Percentiles rank a stretch among this genome's conserved stretches.
phyloP scores from a whole-genome alignment of 2,113 vertebrate species.

The Lagopus muta region DNA sequence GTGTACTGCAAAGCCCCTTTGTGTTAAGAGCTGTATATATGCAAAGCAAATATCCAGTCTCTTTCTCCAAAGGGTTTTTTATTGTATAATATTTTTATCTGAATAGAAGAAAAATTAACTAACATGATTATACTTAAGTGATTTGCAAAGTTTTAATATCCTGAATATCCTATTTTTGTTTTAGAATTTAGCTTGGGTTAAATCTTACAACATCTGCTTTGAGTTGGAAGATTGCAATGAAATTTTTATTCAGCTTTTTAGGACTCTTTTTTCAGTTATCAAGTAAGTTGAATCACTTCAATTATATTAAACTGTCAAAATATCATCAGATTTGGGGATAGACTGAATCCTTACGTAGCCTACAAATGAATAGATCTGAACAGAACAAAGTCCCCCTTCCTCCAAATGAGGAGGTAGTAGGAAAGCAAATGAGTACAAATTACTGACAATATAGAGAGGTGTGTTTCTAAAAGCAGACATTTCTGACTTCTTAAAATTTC shows the following conservation, averaged over 20 bases:
- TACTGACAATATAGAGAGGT: background rate
- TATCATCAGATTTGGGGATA: background rate
- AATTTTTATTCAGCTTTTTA: conserved; percentile 99
- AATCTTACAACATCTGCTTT: conserved; percentile 99
- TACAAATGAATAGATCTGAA: background rate
- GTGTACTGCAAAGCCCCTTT: background rate
- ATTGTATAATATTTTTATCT: background rate
- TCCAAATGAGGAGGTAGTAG: fast-evolving
- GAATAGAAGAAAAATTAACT: background rate
- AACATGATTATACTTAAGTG: conserved; percentile 5
- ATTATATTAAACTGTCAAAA: conserved; percentile 5
- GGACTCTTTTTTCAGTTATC: conserved; percentile 98
- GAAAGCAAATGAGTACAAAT: background rate
- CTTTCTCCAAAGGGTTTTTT: background rate
- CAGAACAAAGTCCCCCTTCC: background rate
- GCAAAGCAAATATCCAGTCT: background rate
- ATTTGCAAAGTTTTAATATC: conserved; percentile 35
- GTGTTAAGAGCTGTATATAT: background rate
- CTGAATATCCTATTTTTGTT: conserved; percentile 66
- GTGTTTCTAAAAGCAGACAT: background rate
- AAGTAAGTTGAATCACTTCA: conserved; percentile 87
- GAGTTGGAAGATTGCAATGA: conserved; percentile 99
- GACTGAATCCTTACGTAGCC: background rate
- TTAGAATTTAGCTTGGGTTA: conserved; percentile 99
- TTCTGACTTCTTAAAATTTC: background rate